Conservation (phyloP, 2,888 invertebrate genomes). For the Leucania comma region DNA sequence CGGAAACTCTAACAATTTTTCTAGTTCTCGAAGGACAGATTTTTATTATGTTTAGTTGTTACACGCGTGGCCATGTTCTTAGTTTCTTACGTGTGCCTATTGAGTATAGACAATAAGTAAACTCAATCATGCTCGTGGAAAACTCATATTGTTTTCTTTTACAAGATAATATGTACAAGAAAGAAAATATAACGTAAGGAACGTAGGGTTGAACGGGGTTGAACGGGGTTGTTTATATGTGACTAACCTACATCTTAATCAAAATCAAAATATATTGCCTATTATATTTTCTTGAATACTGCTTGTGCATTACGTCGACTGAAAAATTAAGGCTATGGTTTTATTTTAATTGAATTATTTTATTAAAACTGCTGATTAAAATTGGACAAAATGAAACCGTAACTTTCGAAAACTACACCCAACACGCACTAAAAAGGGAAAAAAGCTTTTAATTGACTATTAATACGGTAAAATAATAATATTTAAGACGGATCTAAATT, state of each 20-base stretch:
- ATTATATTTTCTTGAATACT: background rate
- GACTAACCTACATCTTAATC: background rate
- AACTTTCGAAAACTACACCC: too few relatives aligned
- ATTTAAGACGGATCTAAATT: too few relatives aligned
- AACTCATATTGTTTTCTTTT: slow-evolving; percentile 17
- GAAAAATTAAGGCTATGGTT: background rate
- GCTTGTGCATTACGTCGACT: too few relatives aligned
- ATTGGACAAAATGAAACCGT: background rate
- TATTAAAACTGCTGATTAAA: background rate
- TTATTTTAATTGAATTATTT: background rate
- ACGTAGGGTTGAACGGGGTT: background rate
- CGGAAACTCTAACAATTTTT: slow-evolving; percentile 72
- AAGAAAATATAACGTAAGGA: slow-evolving; percentile 9
- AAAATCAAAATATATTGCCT: background rate
- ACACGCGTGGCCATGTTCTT: slow-evolving; percentile 39
- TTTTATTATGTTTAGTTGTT: slow-evolving; percentile 66
- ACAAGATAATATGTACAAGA: background rate
- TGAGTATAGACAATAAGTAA: slow-evolving; percentile 35
- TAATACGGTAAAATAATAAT: too few relatives aligned
- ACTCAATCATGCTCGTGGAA: slow-evolving; percentile 38
- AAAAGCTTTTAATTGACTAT: too few relatives aligned
- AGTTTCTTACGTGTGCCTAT: slow-evolving; percentile 34
- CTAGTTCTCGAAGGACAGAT: slow-evolving; percentile 63
- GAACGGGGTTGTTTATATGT: background rate
- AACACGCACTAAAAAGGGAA: too few relatives aligned